Evolutionary conservation across 92 coral and sea anemone genomes (phyloP).

Genomic region (Porites lobata): DNA sequence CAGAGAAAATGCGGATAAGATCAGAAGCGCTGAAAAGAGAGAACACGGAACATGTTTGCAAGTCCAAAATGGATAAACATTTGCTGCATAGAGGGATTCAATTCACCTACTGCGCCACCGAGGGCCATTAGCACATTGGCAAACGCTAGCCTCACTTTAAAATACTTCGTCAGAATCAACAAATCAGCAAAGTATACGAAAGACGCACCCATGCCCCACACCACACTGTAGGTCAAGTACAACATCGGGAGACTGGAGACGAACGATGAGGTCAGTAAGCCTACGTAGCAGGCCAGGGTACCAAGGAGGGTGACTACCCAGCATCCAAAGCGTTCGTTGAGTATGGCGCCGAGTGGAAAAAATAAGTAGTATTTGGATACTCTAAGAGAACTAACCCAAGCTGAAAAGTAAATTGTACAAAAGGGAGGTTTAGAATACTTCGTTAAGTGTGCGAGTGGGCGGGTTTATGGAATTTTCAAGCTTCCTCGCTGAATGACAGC

Average conservation of each 20-base stretch:
- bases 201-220: constrained; percentile 75
- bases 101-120: constrained; percentile 70
- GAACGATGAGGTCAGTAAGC: constrained; percentile 67
- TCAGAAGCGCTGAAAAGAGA: constrained; percentile 48
- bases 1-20: constrained; percentile 50
- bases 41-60: constrained; percentile 52
- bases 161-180: constrained; percentile 50
- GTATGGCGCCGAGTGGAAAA: constrained; percentile 58
- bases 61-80: constrained; percentile 51
- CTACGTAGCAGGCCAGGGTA: constrained; percentile 48
- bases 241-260: constrained; percentile 55
- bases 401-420: constrained; percentile 2
- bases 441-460: no score
- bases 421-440: background rate
- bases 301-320: constrained; percentile 66
- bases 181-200: constrained; percentile 65
- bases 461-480: no score
- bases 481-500: no score
- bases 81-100: constrained; percentile 62
- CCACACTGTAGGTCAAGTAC: constrained; percentile 66
- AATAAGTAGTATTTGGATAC: constrained; percentile 59
- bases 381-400: constrained; percentile 74
- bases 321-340: constrained; percentile 71
- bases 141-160: constrained; percentile 56
- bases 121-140: constrained; percentile 73